Base-by-base conservation (phyloP, 2,113 vertebrate species). In the Dolichallabes microphthalmus region DNA sequence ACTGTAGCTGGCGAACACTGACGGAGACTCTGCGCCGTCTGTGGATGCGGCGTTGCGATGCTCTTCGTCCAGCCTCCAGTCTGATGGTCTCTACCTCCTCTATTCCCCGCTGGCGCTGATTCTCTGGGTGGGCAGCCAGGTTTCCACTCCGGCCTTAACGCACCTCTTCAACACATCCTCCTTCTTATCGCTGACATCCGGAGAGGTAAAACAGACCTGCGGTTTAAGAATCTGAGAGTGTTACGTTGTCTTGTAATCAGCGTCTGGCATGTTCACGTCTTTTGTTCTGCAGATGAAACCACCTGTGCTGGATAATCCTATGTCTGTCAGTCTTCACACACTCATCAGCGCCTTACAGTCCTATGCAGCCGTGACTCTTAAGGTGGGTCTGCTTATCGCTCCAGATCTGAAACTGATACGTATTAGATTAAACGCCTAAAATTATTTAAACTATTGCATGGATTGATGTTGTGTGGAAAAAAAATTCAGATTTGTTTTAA, bases 91-190 rank as follows among this genome's bases (percentile, higher is more conserved):
- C 20, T 95, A 94, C 84, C 80, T 95, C 90, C 68, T 94, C 30
- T 91, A 91, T 13, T 85, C 91, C 0, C 93, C 94, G 19, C 90
- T 93, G 83, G 87, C 89, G 4, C 89, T 95, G 87, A 90, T 95
- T 69, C 92, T 95, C 22, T 95, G 95, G 94, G 93, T 95, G 87
- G 95, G 95, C 61, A 85, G 77, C 45, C 78, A 83, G 35, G 92
- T 92, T 79, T 88, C 93, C 17, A 79, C 87, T 12, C 77, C 87
- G 80, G 82, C 90, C 6, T 87, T 95, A 82, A 88, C 82, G 0
- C 89, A 93, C 61, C 92, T 95, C 87, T 95, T 95, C 82, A 92
- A 93, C 85, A 87, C 85, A 84, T 87, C 87, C 85, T 93, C 91
- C 85, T 94, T 95, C 87, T 91, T 91, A 50, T 89, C 88, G 1